Evolutionary conservation across 1,140 invertebrate genomes (phyloP).

Genomic region (Globodera ellingtonae): DNA sequence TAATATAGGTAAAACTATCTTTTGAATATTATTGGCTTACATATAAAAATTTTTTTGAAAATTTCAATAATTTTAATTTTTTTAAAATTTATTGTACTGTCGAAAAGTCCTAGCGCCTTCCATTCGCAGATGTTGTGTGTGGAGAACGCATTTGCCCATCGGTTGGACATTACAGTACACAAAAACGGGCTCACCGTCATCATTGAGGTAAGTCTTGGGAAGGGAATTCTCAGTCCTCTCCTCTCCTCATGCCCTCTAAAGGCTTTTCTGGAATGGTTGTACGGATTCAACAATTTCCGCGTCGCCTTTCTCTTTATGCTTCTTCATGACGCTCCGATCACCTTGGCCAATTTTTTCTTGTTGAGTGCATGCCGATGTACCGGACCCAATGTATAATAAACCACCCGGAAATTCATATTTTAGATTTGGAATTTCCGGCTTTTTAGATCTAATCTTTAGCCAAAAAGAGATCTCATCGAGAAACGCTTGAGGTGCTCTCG

Average conservation of each 20-base stretch:
- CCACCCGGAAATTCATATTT: no score
- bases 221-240: constrained; percentile 4
- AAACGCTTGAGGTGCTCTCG: constrained; percentile 36
- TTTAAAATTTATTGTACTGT: no score
- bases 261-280: constrained; percentile 57
- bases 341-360: constrained; percentile 62
- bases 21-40: no score
- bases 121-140: constrained; percentile 56
- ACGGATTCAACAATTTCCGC: constrained; percentile 64
- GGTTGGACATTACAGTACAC: constrained; percentile 53
- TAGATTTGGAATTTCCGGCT: background rate
- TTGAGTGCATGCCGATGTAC: constrained; percentile 56
- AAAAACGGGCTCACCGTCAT: constrained; percentile 27
- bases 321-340: constrained; percentile 54
- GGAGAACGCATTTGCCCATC: constrained; percentile 60
- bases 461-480: background rate
- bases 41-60: no score
- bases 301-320: constrained; percentile 60
- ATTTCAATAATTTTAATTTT: no score
- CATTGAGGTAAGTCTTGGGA: background rate
- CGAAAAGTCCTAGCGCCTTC: no score
- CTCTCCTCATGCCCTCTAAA: background rate
- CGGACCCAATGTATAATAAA: constrained; percentile 45
- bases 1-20: no score
- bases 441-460: background rate